These are phyloP conservation scores for Calyptomena viridis DNA, from an alignment of 2,113 vertebrate genomes.

Conservation along the genomic window DNA sequence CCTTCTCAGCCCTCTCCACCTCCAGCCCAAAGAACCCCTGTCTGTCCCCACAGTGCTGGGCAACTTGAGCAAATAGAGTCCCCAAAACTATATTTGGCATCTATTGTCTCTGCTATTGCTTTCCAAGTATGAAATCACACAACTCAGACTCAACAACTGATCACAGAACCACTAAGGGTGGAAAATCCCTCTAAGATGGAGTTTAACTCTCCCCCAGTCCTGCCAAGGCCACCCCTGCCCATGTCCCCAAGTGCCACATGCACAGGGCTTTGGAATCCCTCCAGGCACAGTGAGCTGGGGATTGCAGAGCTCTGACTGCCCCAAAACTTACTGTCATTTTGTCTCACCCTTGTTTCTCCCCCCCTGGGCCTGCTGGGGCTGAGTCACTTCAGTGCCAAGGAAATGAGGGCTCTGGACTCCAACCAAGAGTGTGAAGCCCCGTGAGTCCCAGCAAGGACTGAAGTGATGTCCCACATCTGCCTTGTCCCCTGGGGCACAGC, in stretches of 20 bases:
- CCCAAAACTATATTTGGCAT: not conserved
- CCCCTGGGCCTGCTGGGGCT: rapidly evolving
- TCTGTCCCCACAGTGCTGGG: not conserved
- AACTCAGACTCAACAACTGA: not conserved
- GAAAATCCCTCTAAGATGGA: not conserved
- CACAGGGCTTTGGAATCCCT: rapidly evolving
- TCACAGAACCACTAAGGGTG: not conserved
- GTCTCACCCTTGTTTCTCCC: rapidly evolving
- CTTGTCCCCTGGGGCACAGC: not conserved
- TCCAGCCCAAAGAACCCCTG: not conserved
- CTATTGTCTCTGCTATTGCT: not conserved
- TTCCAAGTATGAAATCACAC: too few relatives aligned
- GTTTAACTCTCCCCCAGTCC: not conserved
- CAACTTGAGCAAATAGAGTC: not conserved
- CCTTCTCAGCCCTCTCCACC: too few relatives aligned
- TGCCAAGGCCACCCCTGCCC: not conserved
- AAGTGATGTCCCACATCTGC: rapidly evolving
- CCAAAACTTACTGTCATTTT: rapidly evolving
- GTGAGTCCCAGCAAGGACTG: rapidly evolving
- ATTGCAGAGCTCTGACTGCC: too few relatives aligned
- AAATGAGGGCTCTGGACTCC: rapidly evolving
- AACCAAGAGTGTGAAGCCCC: rapidly evolving
- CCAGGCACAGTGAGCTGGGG: not conserved
- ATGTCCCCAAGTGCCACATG: not conserved
- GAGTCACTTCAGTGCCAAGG: not conserved